Conservation (phyloP, 1,140 invertebrate genomes). For the Anoplophora glabripennis region DNA sequence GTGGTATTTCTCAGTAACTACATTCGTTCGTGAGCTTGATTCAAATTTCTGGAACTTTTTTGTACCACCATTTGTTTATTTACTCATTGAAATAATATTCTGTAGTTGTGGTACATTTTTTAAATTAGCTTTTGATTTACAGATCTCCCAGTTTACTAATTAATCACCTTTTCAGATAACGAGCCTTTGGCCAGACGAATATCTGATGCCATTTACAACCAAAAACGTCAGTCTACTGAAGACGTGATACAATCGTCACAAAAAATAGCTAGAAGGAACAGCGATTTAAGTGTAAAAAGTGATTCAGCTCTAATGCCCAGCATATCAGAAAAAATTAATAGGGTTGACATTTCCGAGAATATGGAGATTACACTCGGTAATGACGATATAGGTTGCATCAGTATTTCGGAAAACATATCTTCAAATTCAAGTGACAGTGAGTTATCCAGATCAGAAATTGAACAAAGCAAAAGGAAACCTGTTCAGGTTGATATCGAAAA, state of each 20-base stretch:
- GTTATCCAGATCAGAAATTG: slow-evolving; percentile 17
- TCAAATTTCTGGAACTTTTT: no score
- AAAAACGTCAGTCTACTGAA: slow-evolving; percentile 9
- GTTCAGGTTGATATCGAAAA: slow-evolving; percentile 33
- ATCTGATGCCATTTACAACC: not conserved
- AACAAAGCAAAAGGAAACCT: slow-evolving; percentile 32
- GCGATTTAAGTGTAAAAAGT: slow-evolving; percentile 34
- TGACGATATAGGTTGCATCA: slow-evolving; percentile 20
- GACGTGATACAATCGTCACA: slow-evolving; percentile 9
- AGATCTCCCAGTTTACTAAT: no score
- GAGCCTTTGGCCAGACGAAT: no score
- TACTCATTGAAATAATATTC: no score
- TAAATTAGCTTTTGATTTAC: no score
- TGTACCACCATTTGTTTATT: no score
- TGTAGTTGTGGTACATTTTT: no score
- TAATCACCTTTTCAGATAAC: no score
- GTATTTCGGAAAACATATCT: slow-evolving; percentile 22
- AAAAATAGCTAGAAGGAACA: slow-evolving; percentile 30
- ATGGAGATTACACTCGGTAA: slow-evolving; percentile 35
- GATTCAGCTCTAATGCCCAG: slow-evolving; percentile 28
- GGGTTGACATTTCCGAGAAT: slow-evolving; percentile 30
- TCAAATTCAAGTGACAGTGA: slow-evolving; percentile 19
- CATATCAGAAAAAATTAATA: slow-evolving; percentile 37
- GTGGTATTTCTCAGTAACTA: no score
- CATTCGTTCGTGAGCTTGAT: no score